These are phyloP conservation scores for Tachysurus fulvidraco DNA, from an alignment of 2,113 vertebrate species.

Conservation along the genomic window DNA sequence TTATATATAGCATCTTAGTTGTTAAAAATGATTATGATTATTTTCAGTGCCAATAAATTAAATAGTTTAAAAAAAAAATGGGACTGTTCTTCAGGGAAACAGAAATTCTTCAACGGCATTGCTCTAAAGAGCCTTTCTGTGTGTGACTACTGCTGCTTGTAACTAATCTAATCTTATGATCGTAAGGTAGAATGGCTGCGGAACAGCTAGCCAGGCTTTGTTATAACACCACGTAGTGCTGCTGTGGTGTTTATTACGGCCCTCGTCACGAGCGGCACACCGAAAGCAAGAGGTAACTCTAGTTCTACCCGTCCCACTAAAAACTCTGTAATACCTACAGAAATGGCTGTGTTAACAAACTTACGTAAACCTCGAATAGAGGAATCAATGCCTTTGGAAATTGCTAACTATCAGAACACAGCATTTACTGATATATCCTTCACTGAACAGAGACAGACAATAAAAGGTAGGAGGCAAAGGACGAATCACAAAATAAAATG, in stretches of 20 bases:
- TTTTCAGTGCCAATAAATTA: not conserved
- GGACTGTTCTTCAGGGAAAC: no score
- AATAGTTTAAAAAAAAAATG: not conserved
- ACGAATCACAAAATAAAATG: slow-evolving; percentile 53
- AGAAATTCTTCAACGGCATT: not conserved
- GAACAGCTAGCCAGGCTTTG: not conserved
- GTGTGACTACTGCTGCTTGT: not conserved
- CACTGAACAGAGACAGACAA: slow-evolving; percentile 29
- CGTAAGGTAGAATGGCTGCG: not conserved
- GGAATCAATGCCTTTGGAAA: slow-evolving; percentile 14
- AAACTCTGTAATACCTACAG: not conserved
- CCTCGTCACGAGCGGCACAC: not conserved
- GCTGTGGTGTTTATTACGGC: not conserved
- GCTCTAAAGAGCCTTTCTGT: not conserved
- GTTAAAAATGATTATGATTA: not conserved
- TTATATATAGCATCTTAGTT: not conserved
- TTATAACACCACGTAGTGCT: not conserved
- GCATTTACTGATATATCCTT: slow-evolving; percentile 34
- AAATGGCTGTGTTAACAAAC: slow-evolving; percentile 1
- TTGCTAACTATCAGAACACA: not conserved
- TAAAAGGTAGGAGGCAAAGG: not conserved
- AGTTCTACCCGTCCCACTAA: not conserved
- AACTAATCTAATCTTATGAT: not conserved
- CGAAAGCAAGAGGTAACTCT: not conserved
- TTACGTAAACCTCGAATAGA: not conserved